Percentiles rank a stretch among this genome's conserved stretches.
phyloP scores from a whole-genome alignment of 2,113 vertebrate genomes.

The Hystrix cristata region DNA sequence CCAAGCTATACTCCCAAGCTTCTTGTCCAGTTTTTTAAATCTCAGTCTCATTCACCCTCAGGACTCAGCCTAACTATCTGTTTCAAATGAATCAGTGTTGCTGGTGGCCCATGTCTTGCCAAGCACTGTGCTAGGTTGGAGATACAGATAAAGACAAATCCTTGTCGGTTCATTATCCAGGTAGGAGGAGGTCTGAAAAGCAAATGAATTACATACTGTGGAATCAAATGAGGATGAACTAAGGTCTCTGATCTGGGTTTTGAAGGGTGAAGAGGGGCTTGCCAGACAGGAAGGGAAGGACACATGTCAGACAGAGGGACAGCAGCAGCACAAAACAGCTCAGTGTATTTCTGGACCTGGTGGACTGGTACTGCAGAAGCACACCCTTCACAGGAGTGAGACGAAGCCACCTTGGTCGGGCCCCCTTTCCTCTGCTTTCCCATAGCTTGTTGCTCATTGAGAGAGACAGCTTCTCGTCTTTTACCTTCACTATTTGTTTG shows the following conservation, averaged over 20 bases:
- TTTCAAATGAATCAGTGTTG: background rate
- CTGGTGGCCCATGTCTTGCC: background rate
- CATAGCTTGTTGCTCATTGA: background rate
- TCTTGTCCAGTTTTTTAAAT: background rate
- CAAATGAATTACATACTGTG: background rate
- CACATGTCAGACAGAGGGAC: background rate
- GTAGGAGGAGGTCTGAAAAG: background rate
- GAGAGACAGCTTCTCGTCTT: slow-evolving; percentile 13
- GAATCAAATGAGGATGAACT: background rate
- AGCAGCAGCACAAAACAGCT: background rate
- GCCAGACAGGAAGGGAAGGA: background rate
- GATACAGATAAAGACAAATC: background rate
- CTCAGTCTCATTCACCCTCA: background rate
- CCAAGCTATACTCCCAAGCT: background rate
- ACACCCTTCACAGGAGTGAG: background rate
- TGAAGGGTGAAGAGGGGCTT: background rate
- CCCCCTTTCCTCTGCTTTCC: background rate
- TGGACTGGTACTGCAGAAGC: background rate
- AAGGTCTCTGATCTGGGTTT: background rate
- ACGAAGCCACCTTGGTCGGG: background rate
- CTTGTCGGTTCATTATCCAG: background rate
- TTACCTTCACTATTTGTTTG: background rate
- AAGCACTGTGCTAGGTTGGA: background rate
- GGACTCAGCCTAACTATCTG: background rate
- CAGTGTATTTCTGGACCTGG: background rate